Percentiles rank a stretch among this genome's conserved stretches.
These are phyloP conservation scores for Bradypodion ventrale DNA, from an alignment of 2,797 vertebrate genomes.

Conservation along the genomic window DNA sequence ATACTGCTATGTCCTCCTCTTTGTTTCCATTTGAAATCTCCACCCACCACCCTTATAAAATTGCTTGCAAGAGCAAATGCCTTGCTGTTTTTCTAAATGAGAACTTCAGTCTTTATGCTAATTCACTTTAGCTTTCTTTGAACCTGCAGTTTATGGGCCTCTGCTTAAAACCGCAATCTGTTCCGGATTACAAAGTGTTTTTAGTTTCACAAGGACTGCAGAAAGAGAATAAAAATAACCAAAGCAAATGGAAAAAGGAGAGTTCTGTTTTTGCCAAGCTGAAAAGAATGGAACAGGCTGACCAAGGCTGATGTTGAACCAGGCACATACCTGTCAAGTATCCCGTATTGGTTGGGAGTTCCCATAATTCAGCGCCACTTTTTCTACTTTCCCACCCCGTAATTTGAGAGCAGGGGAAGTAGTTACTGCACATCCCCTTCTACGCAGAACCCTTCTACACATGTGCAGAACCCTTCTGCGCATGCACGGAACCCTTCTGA, in stretches of 20 bases:
- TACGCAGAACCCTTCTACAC: no score
- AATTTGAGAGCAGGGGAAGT: no score
- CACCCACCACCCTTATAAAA: slow-evolving; percentile 8
- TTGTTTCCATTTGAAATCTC: slow-evolving; percentile 73
- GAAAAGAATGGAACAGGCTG: background rate
- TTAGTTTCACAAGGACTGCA: slow-evolving; percentile 74
- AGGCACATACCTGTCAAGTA: no score
- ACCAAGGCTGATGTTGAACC: no score
- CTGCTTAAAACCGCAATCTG: slow-evolving; percentile 79
- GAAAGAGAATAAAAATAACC: slow-evolving; percentile 62
- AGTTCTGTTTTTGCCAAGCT: background rate
- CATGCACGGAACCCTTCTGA: no score
- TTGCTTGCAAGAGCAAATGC: slow-evolving; percentile 17
- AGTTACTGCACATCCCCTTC: no score
- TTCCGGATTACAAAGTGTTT: slow-evolving; percentile 76
- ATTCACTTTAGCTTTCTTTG: slow-evolving; percentile 80
- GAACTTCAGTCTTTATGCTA: slow-evolving; percentile 75
- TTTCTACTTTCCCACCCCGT: no score
- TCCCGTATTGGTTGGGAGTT: no score
- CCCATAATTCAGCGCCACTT: no score
- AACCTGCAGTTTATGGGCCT: slow-evolving; percentile 78
- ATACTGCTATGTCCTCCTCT: slow-evolving; percentile 66
- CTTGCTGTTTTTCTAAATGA: slow-evolving; percentile 25
- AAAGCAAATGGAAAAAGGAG: slow-evolving; percentile 34
- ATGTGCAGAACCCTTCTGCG: no score